Percentiles rank a stretch among this genome's conserved stretches.
phyloP scores from a whole-genome alignment of 2,113 vertebrate species.

The Sula dactylatra region DNA sequence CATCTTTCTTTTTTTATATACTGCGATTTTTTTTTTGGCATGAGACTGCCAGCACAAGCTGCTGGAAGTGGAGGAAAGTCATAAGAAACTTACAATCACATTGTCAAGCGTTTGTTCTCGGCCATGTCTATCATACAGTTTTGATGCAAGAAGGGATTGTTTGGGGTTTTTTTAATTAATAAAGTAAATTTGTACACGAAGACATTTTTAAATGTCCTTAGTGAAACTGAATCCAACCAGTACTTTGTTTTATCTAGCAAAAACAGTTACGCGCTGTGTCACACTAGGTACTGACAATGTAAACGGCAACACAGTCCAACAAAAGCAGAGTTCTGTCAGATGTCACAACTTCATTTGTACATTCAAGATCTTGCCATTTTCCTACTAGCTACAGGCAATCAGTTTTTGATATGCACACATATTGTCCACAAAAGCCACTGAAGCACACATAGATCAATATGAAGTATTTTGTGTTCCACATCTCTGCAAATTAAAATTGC shows the following conservation, averaged over 20 bases:
- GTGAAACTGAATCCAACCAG: neutral
- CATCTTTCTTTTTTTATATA: neutral
- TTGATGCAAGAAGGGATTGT: neutral
- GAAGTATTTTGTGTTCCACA: neutral
- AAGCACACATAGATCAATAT: neutral
- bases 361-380: slow-evolving; percentile 1
- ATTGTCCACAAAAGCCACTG: neutral
- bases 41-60: neutral
- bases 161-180: neutral
- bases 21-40: neutral
- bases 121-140: neutral
- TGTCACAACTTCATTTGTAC: neutral
- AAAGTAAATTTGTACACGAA: neutral
- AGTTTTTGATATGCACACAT: neutral
- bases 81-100: neutral
- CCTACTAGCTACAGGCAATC: neutral
- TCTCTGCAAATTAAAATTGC: neutral
- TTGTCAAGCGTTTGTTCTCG: neutral
- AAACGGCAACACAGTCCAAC: neutral
- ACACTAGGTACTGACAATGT: neutral
- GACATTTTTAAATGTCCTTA: neutral
- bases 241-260: neutral
- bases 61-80: neutral
- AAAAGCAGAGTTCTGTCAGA: neutral
- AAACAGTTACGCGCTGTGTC: neutral